A percentile compares a stretch with the other conserved stretches of the same genome.
Conservation (phyloP, 1,140 invertebrate species). For the Hyphantria cunea region DNA sequence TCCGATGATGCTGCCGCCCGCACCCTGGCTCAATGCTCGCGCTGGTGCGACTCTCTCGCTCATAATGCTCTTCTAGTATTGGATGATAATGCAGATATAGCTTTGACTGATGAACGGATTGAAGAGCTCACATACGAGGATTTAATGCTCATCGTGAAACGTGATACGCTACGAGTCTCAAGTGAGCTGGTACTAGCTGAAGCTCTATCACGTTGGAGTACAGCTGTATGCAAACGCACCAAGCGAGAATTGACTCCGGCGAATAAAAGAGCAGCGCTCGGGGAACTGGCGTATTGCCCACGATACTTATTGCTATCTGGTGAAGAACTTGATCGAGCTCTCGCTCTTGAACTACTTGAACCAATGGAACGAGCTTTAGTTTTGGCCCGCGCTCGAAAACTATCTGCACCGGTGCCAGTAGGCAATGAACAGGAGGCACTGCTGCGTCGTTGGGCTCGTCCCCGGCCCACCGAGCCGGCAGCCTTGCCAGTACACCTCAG, state of each 20-base stretch:
- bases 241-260: slow-evolving; percentile 83
- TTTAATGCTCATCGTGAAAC: slow-evolving; percentile 83
- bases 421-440: slow-evolving; percentile 67
- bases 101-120: slow-evolving; percentile 85
- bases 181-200: slow-evolving; percentile 83
- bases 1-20: slow-evolving; percentile 59
- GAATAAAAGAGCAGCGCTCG: slow-evolving; percentile 85
- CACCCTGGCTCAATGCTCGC: slow-evolving; percentile 65
- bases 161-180: slow-evolving; percentile 83
- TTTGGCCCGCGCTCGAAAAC: slow-evolving; percentile 58
- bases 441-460: slow-evolving; percentile 67
- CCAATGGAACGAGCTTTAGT: slow-evolving; percentile 72
- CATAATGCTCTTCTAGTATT: slow-evolving; percentile 84
- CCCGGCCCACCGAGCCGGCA: slow-evolving; percentile 58
- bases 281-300: slow-evolving; percentile 85
- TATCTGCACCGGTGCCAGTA: slow-evolving; percentile 68
- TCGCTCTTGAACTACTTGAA: slow-evolving; percentile 64
- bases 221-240: slow-evolving; percentile 84
- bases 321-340: slow-evolving; percentile 82
- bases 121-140: slow-evolving; percentile 85
- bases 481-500: slow-evolving; percentile 67
- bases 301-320: slow-evolving; percentile 85
- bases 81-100: slow-evolving; percentile 83
- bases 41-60: slow-evolving; percentile 83
- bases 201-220: slow-evolving; percentile 86